Base-by-base conservation (phyloP, 1,140 invertebrate species). In the Eufriesea mexicana region DNA sequence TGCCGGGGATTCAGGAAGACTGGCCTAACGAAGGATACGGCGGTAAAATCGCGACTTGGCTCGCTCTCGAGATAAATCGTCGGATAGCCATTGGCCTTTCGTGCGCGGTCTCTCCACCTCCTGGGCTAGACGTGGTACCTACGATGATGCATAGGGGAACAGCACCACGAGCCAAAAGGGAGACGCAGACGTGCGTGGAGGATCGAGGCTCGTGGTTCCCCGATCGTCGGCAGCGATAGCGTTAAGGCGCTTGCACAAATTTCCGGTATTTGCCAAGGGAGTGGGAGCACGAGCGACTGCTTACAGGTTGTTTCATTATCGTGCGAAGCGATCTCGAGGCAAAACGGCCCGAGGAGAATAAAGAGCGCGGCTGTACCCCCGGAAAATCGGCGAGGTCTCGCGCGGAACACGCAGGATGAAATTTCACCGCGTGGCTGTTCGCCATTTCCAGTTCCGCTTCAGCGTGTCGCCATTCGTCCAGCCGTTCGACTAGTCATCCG, bases 181-280 rank as follows among this genome's bases (percentile, higher is more conserved):
- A 55, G 77, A 67, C 76, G 72, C 70, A 79, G 67, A 71, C 73
- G 68, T 67, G 76, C 68, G 85, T 79, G 84, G 62, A 84, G 80
- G 84, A 88, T 84, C 78, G 75, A 82, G 82, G 73, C 61, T 76
- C 81, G 77, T 75, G 83, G 84, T 67, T 66, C 45, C 23, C 64
- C 61, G 87, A 89, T 89, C 77, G 47, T 62, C 61, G 49, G 14
- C 9, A 9, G 57, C 14, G 87, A 89, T 89, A 89, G 71, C 66
- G 87, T 88, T 81, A 84, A 81, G 74, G 28, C 64, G 78, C 84
- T 88, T 88, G 87, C 87, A 89, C 87, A 89, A 89, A 89, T 89
- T 89, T 89, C 87, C 86, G 87, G 86, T 86, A 88, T 86, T 89
- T 88, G 74, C 75, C 57, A 83, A 88, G 80, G 80, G 57, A 84